Evolutionary conservation across 1,140 invertebrate species (phyloP).

Genomic region (Drosophila orosa): DNA sequence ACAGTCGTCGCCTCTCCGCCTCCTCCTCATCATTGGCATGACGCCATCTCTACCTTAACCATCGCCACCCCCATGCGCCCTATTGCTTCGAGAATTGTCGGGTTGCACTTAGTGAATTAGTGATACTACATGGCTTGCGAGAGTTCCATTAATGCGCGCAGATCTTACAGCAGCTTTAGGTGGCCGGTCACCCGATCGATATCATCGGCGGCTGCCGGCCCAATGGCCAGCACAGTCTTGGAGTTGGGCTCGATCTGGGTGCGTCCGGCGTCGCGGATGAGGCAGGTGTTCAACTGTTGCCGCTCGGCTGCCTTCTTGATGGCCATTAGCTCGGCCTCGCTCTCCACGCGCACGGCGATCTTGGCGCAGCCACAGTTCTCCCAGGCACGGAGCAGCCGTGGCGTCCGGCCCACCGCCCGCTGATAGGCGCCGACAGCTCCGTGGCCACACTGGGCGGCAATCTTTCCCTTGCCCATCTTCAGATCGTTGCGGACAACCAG

Average conservation of each 20-base stretch:
- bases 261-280: slow-evolving; percentile 94
- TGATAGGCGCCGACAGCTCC: slow-evolving; percentile 93
- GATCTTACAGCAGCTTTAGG: slow-evolving; percentile 91
- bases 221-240: slow-evolving; percentile 94
- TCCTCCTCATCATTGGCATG: slow-evolving; percentile 12
- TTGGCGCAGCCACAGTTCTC: slow-evolving; percentile 92
- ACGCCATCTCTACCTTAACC: slow-evolving; percentile 9
- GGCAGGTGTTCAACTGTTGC: slow-evolving; percentile 88
- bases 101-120: slow-evolving; percentile 29
- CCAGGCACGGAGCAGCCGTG: slow-evolving; percentile 90
- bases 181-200: slow-evolving; percentile 94
- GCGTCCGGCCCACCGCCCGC: slow-evolving; percentile 87
- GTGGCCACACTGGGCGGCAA: slow-evolving; percentile 96
- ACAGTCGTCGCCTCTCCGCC: slow-evolving; percentile 37
- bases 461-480: slow-evolving; percentile 97
- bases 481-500: slow-evolving; percentile 95
- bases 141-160: slow-evolving; percentile 4
- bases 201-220: slow-evolving; percentile 90
- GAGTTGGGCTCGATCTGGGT: slow-evolving; percentile 95
- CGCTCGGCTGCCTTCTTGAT: slow-evolving; percentile 88
- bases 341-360: slow-evolving; percentile 91
- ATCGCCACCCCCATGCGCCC: slow-evolving; percentile 17
- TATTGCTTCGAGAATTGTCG: slow-evolving; percentile 68
- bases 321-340: slow-evolving; percentile 87
- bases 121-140: slow-evolving; percentile 30